Conservation (phyloP, 2,113 vertebrate species). For the Cyanoderma ruficeps region DNA sequence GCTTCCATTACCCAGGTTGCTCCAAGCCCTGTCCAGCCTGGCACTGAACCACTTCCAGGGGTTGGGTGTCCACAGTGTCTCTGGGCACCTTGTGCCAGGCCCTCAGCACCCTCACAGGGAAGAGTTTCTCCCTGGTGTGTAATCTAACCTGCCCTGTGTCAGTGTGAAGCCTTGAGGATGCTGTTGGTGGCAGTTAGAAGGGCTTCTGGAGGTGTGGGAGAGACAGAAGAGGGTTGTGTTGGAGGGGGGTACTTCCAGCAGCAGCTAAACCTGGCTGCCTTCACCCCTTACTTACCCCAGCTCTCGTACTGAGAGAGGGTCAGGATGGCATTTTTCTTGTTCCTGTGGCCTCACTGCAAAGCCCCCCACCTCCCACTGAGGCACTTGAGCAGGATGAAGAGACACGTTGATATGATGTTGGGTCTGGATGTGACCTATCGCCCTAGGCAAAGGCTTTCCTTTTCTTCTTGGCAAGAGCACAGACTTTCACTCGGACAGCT, state of each 20-base stretch:
- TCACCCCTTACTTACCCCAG: background rate
- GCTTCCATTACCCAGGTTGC: background rate
- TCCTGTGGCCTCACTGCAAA: background rate
- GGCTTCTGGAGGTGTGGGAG: background rate
- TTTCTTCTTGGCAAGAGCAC: background rate
- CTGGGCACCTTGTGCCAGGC: background rate
- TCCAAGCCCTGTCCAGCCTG: background rate
- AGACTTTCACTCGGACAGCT: background rate
- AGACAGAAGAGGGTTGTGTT: rapidly evolving
- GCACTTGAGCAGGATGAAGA: background rate
- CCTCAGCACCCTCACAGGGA: background rate
- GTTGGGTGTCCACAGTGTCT: background rate
- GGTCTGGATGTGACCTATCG: background rate
- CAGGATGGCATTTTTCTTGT: background rate
- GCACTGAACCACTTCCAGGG: background rate
- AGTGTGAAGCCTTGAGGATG: background rate
- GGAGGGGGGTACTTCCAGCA: background rate
- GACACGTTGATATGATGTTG: rapidly evolving
- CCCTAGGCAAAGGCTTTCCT: background rate
- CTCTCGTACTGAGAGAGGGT: rapidly evolving
- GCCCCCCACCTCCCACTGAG: background rate
- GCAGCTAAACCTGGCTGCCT: background rate
- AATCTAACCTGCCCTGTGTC: background rate
- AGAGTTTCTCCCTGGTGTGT: background rate
- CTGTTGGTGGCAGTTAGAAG: rapidly evolving